Percentiles rank a stretch among this genome's conserved stretches.
phyloP scores from a whole-genome alignment of 2,888 invertebrate genomes.

The Trichopria drosophilae region DNA sequence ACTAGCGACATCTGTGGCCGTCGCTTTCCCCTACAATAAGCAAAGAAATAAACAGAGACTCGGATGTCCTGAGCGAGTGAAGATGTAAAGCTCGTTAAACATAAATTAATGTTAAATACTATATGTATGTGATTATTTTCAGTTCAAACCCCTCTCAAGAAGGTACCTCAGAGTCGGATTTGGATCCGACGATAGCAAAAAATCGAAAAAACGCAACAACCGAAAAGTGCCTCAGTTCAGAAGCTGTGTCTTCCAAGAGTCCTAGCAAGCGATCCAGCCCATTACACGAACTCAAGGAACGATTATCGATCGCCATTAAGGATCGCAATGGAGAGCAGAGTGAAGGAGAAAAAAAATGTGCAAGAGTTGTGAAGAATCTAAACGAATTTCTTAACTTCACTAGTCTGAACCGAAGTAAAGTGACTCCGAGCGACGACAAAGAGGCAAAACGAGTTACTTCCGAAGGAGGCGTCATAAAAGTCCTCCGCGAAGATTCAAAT shows the following conservation, averaged over 20 bases:
- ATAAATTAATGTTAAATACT: too few species aligned
- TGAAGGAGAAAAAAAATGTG: slow-evolving; percentile 48
- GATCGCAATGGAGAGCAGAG: slow-evolving; percentile 27
- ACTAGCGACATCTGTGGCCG: too few species aligned
- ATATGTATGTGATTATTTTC: slow-evolving; percentile 25
- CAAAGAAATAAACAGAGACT: too few species aligned
- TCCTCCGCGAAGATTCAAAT: slow-evolving; percentile 48
- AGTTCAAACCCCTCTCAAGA: slow-evolving; percentile 45
- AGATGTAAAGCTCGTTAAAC: too few species aligned
- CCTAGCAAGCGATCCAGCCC: slow-evolving; percentile 41
- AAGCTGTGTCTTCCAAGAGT: slow-evolving; percentile 40
- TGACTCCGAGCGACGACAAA: slow-evolving; percentile 54
- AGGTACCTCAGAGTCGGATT: slow-evolving; percentile 43
- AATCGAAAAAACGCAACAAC: slow-evolving; percentile 48
- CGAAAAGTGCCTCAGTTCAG: slow-evolving; percentile 50
- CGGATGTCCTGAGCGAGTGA: too few species aligned
- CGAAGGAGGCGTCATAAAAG: slow-evolving; percentile 48
- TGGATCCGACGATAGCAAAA: slow-evolving; percentile 44
- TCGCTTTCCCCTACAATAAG: too few species aligned
- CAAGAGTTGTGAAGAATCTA: slow-evolving; percentile 73
- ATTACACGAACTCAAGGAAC: slow-evolving; percentile 41
- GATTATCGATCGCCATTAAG: slow-evolving; percentile 31
- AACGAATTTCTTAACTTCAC: slow-evolving; percentile 84
- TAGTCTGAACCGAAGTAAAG: slow-evolving; percentile 66
- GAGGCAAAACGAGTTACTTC: slow-evolving; percentile 48